A percentile compares a stretch with the other conserved stretches of the same genome.
These are phyloP conservation scores for Sinonovacula constricta DNA, from an alignment of 1,140 invertebrate species.

Conservation along the genomic window DNA sequence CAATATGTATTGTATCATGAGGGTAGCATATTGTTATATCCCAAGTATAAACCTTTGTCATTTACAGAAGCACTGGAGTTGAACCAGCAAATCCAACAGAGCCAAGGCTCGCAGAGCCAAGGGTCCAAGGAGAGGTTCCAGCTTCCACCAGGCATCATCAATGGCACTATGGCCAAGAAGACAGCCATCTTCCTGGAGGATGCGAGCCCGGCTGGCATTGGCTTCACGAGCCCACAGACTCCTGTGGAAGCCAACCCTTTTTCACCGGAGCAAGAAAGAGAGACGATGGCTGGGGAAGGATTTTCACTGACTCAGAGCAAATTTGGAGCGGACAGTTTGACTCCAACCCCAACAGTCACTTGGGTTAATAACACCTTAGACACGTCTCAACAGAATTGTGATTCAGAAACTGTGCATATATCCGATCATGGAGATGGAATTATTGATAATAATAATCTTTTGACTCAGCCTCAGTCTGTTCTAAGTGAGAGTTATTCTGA, in stretches of 20 bases:
- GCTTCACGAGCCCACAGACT: neutral
- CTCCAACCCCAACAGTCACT: neutral
- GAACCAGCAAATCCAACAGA: conserved; percentile 38
- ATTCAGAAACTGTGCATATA: too few relatives aligned
- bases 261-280: neutral
- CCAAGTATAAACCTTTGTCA: too few relatives aligned
- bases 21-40: too few relatives aligned
- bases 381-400: too few relatives aligned
- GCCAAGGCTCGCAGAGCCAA: too few relatives aligned
- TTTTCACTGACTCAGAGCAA: conserved; percentile 15
- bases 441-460: too few relatives aligned
- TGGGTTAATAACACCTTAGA: conserved; percentile 1
- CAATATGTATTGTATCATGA: too few relatives aligned
- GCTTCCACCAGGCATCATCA: conserved; percentile 34
- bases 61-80: conserved; percentile 46
- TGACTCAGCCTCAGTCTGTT: too few relatives aligned
- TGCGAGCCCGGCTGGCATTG: neutral
- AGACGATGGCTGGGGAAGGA: neutral
- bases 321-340: conserved; percentile 22
- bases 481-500: too few relatives aligned
- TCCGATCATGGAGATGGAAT: too few relatives aligned
- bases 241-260: neutral
- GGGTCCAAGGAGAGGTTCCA: conserved; percentile 30
- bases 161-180: neutral
- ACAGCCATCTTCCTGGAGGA: neutral